phyloP scores from a whole-genome alignment of 2,888 invertebrate species.

The Drosophila nigricruria region DNA sequence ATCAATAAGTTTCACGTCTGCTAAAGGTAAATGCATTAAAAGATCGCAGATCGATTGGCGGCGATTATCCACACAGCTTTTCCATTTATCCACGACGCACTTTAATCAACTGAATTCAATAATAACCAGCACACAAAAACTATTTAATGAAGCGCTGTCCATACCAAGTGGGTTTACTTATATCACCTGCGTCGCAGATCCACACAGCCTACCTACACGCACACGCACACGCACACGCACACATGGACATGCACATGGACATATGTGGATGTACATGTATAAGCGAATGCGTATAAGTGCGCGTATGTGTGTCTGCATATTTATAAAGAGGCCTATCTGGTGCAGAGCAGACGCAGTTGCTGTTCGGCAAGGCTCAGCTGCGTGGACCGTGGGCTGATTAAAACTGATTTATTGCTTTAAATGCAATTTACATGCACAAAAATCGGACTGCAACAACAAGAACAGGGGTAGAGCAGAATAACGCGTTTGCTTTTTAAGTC shows the following conservation, averaged over 20 bases:
- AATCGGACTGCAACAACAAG: slow-evolving; percentile 38
- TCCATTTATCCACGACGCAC: slow-evolving; percentile 40
- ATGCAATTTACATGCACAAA: slow-evolving; percentile 78
- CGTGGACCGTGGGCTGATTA: slow-evolving; percentile 68
- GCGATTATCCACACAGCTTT: slow-evolving; percentile 20
- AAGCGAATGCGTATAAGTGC: neutral
- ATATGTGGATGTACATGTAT: slow-evolving; percentile 3
- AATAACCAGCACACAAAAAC: slow-evolving; percentile 38
- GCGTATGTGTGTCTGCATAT: slow-evolving; percentile 23
- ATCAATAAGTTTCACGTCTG: neutral
- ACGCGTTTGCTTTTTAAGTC: slow-evolving; percentile 50
- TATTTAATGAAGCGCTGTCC: slow-evolving; percentile 66
- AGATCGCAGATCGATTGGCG: slow-evolving; percentile 1
- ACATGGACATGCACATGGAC: neutral
- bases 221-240: neutral
- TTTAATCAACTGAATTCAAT: slow-evolving; percentile 66
- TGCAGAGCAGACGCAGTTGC: slow-evolving; percentile 44
- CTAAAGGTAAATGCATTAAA: neutral
- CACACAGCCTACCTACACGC: neutral
- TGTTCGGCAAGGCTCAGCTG: slow-evolving; percentile 62
- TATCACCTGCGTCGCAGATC: slow-evolving; percentile 35
- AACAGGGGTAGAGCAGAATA: slow-evolving; percentile 36
- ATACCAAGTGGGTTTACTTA: slow-evolving; percentile 51
- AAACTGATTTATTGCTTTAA: slow-evolving; percentile 79
- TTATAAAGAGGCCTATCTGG: slow-evolving; percentile 55